Conservation (phyloP, 92 coral and sea anemone genomes). For the Zoanthus gigantus region DNA sequence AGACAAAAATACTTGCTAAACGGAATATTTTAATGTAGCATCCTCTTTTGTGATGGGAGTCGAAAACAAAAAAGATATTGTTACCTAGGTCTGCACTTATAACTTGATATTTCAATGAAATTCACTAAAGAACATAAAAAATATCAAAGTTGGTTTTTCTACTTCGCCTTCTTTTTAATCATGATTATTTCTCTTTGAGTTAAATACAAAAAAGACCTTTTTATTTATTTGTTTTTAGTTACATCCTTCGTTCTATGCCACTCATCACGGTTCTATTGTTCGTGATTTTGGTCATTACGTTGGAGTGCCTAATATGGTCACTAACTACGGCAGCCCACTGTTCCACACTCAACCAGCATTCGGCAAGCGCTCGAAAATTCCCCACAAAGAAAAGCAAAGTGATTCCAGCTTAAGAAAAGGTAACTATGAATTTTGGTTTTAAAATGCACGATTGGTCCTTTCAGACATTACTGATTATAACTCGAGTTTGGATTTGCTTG, state of each 20-base stretch:
- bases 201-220: too few relatives aligned
- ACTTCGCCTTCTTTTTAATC: too few relatives aligned
- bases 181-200: too few relatives aligned
- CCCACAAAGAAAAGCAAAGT: conserved; percentile 17
- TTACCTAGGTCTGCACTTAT: neutral
- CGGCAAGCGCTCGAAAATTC: conserved; percentile 77
- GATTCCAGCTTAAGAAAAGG: conserved; percentile 27
- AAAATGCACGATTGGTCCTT: too few relatives aligned
- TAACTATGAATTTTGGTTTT: neutral
- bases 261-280: conserved; percentile 97
- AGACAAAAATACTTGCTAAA: too few relatives aligned
- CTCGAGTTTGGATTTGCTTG: too few relatives aligned
- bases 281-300: conserved; percentile 96
- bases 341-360: conserved; percentile 73
- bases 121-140: too few relatives aligned
- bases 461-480: too few relatives aligned
- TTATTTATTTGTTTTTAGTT: conserved; percentile 4
- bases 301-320: conserved; percentile 94
- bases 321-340: conserved; percentile 87
- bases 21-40: too few relatives aligned
- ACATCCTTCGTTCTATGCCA: conserved; percentile 93
- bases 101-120: neutral
- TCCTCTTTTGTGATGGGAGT: too few relatives aligned
- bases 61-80: too few relatives aligned
- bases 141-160: too few relatives aligned